These are phyloP conservation scores for Mastigias papua DNA, from an alignment of 30 jellyfish, hydroid and myxozoan species.

Conservation along the genomic window DNA sequence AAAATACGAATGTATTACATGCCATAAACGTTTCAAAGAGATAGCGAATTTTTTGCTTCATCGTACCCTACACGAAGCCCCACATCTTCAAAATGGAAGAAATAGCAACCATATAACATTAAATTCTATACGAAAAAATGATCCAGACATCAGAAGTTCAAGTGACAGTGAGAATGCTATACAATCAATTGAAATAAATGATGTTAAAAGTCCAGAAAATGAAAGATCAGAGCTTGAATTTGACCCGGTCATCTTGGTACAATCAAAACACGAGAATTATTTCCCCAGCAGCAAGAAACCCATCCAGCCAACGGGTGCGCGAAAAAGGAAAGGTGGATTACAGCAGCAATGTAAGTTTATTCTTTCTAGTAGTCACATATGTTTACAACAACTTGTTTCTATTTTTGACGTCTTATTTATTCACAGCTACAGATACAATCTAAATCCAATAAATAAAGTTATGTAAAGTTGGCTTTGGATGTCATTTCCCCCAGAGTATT, in stretches of 20 bases:
- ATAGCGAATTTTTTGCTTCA: conserved; percentile 71
- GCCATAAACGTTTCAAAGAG: conserved; percentile 67
- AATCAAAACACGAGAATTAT: conserved; percentile 33
- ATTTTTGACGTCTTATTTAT: too few relatives aligned
- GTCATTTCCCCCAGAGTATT: not conserved
- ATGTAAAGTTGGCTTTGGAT: not conserved
- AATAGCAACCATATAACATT: not conserved
- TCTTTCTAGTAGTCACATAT: not conserved
- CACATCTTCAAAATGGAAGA: conserved; percentile 55
- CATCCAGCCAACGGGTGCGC: conserved; percentile 80
- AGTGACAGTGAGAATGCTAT: conserved; percentile 3
- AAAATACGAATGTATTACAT: conserved; percentile 62
- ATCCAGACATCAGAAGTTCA: not conserved
- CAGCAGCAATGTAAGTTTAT: conserved; percentile 63
- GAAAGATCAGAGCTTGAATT: conserved; percentile 13
- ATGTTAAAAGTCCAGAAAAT: conserved; percentile 2
- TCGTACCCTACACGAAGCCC: conserved; percentile 78
- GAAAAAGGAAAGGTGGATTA: conserved; percentile 73
- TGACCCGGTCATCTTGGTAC: conserved; percentile 22
- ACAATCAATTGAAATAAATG: conserved; percentile 1
- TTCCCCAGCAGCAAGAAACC: conserved; percentile 51
- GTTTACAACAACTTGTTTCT: too few relatives aligned
- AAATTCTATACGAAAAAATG: conserved; percentile 5
- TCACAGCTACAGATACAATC: too few relatives aligned
- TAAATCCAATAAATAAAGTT: not conserved